Percentiles rank a stretch among this genome's conserved stretches.
Conservation (phyloP, 2,888 invertebrate genomes). For the Scaptomyza caliginosa region DNA sequence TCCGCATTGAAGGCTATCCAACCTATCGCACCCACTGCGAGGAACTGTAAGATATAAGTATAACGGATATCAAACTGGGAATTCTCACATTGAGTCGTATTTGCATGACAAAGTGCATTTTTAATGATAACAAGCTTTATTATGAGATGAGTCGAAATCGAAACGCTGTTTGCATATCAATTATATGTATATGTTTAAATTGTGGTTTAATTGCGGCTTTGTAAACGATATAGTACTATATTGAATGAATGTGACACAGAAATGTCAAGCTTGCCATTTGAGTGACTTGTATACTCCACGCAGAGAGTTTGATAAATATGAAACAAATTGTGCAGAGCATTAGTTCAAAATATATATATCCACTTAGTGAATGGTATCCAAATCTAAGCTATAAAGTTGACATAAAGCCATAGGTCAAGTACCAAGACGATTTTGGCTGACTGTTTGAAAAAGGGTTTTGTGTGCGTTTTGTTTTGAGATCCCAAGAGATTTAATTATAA, state of each 20-base stretch:
- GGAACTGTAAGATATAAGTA: slow-evolving; percentile 72
- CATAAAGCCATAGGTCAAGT: too few species aligned
- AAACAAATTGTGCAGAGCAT: neutral
- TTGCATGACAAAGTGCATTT: slow-evolving; percentile 22
- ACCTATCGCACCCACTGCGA: slow-evolving; percentile 67
- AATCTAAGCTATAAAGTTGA: too few species aligned
- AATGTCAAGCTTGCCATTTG: slow-evolving; percentile 2
- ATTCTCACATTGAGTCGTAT: slow-evolving; percentile 13
- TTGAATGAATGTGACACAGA: slow-evolving; percentile 9
- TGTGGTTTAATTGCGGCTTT: slow-evolving; percentile 28
- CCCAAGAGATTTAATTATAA: neutral
- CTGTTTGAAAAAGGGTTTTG: too few species aligned
- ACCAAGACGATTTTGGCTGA: too few species aligned
- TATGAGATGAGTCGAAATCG: slow-evolving; percentile 21
- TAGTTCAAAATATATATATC: too few species aligned
- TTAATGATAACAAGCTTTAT: slow-evolving; percentile 20
- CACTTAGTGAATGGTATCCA: too few species aligned
- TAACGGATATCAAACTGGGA: slow-evolving; percentile 17
- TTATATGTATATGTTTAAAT: neutral
- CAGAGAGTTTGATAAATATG: neutral
- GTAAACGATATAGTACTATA: slow-evolving; percentile 14
- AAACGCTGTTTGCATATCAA: slow-evolving; percentile 15
- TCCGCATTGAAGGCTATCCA: slow-evolving; percentile 69
- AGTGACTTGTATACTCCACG: slow-evolving; percentile 5
- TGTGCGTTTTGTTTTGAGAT: neutral